A percentile compares a stretch with the other conserved stretches of the same genome.
Conservation (phyloP, 2,797 vertebrate genomes). For the Mormyrus proboscirostris region DNA sequence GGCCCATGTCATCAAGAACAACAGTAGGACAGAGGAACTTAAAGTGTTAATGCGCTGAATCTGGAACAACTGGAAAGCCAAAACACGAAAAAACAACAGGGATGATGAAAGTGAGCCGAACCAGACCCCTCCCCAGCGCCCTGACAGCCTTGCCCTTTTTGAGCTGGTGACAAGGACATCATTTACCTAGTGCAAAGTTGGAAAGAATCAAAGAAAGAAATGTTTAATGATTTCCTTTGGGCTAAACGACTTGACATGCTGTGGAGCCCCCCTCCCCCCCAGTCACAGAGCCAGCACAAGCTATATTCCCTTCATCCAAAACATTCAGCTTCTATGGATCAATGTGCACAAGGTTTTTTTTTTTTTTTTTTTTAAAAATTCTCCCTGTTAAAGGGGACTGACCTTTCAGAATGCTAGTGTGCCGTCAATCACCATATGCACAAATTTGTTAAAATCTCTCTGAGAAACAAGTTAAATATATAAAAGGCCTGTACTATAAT, state of each 20-base stretch:
- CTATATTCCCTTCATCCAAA: not conserved
- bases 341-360: not conserved
- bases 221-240: not conserved
- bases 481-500: conserved; percentile 21
- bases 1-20: not conserved
- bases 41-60: not conserved
- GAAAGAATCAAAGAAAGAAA: not conserved
- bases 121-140: not conserved
- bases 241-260: not conserved
- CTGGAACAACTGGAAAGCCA: not conserved
- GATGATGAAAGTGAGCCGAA: not conserved
- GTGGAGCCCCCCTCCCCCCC: not conserved
- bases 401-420: not conserved
- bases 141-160: not conserved
- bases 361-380: not conserved
- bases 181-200: conserved; percentile 28
- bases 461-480: not conserved
- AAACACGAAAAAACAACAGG: not conserved
- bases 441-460: not conserved
- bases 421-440: not conserved
- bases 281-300: not conserved
- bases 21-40: not conserved
- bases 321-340: not conserved
- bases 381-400: not conserved
- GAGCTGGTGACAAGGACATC: not conserved